Conservation (phyloP, 2,797 vertebrate species). For the Epinephelus awoara region DNA sequence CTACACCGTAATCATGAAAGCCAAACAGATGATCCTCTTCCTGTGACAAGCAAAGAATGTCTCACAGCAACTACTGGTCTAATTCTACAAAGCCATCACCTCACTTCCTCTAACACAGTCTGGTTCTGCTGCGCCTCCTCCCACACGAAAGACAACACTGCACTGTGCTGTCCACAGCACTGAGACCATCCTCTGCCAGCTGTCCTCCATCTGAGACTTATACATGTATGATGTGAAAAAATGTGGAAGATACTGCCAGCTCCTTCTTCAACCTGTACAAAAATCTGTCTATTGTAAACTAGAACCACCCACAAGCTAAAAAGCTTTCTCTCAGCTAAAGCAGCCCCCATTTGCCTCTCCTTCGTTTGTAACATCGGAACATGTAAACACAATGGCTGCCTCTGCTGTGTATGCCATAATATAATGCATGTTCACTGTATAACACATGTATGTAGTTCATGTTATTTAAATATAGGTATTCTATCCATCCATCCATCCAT, state of each 20-base stretch:
- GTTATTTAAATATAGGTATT: too few species aligned
- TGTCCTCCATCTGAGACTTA: constrained; percentile 58
- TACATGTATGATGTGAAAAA: constrained; percentile 31
- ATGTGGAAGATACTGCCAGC: constrained; percentile 31
- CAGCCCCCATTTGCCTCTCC: not conserved
- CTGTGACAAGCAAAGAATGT: constrained; percentile 49
- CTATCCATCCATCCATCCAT: too few species aligned
- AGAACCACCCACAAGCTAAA: constrained; percentile 49
- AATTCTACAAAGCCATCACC: constrained; percentile 48
- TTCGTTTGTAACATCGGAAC: not conserved
- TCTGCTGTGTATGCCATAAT: not conserved
- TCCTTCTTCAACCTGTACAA: constrained; percentile 26
- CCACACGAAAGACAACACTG: constrained; percentile 59
- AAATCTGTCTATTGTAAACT: constrained; percentile 50
- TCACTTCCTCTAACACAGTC: constrained; percentile 56
- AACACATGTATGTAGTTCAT: too few species aligned
- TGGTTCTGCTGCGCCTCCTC: constrained; percentile 54
- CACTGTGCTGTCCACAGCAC: constrained; percentile 46
- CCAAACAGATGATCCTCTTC: constrained; percentile 52
- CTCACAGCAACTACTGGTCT: constrained; percentile 52
- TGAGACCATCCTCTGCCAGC: constrained; percentile 55
- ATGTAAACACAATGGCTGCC: constrained; percentile 1
- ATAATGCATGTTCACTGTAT: constrained; percentile 1
- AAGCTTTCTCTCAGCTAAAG: constrained; percentile 15
- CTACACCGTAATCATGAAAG: constrained; percentile 50